Evolutionary conservation across 2,113 vertebrate species (phyloP).

Genomic region (Festucalex cinctus): DNA sequence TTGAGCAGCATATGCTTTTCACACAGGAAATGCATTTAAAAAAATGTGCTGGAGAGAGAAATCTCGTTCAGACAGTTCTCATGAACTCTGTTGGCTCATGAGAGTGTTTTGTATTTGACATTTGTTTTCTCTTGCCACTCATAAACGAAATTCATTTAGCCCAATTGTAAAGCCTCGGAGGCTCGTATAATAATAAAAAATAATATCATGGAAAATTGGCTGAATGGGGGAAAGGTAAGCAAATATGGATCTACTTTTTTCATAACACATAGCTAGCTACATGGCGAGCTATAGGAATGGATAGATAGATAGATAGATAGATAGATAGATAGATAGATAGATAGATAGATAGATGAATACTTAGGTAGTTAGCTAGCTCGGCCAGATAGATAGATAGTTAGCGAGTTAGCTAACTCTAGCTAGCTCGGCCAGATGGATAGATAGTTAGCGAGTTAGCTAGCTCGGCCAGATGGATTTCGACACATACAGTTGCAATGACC

Average conservation of each 20-base stretch:
- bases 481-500: background rate
- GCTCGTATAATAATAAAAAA: background rate
- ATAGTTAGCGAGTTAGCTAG: too few species aligned
- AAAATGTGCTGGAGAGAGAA: background rate
- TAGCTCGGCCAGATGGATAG: too few species aligned
- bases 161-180: background rate
- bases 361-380: too few species aligned
- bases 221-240: background rate
- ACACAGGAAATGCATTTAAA: background rate
- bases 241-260: background rate
- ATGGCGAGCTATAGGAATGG: too few species aligned
- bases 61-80: background rate
- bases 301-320: too few species aligned
- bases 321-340: too few species aligned
- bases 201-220: background rate
- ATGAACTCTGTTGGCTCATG: background rate
- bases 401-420: too few species aligned
- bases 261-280: too few species aligned
- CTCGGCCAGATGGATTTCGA: too few species aligned
- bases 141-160: constrained; percentile 1
- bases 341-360: too few species aligned
- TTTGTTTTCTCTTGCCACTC: constrained; percentile 3
- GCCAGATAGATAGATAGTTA: too few species aligned
- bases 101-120: background rate
- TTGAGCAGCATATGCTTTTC: background rate